Conservation (phyloP, 2,113 vertebrate species). For the Octodon degus region DNA sequence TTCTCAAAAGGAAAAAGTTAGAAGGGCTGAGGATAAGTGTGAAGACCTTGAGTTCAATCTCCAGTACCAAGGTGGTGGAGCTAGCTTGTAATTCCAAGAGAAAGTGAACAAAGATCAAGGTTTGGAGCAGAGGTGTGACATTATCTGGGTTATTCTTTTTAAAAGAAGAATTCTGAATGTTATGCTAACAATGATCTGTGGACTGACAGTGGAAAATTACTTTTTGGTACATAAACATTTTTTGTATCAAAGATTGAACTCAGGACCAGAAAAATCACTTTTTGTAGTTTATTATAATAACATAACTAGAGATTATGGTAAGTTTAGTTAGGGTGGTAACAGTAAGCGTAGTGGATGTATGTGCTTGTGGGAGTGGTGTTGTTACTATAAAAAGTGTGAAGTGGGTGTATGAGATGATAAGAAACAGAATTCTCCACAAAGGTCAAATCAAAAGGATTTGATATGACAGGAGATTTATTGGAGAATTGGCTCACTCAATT, state of each 20-base stretch:
- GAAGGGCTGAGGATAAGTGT: neutral
- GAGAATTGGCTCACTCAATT: neutral
- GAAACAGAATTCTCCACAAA: neutral
- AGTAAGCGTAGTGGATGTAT: too few species aligned
- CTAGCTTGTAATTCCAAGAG: neutral
- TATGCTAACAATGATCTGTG: neutral
- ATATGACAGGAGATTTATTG: neutral
- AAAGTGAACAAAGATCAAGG: neutral
- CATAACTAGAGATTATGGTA: neutral
- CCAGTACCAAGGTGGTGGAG: neutral
- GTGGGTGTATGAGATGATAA: neutral
- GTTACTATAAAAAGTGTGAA: neutral
- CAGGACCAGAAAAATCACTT: neutral
- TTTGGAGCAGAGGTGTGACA: neutral
- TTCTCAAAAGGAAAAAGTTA: neutral
- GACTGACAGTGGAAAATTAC: neutral
- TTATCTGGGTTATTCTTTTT: neutral
- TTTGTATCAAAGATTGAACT: too few species aligned
- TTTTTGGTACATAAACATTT: too few species aligned
- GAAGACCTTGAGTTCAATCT: neutral
- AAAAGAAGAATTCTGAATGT: neutral
- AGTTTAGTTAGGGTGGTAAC: too few species aligned
- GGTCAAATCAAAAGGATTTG: neutral
- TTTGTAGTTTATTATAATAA: slow-evolving; percentile 20
- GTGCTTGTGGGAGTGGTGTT: neutral